Percentiles rank a stretch among this genome's conserved stretches.
Evolutionary conservation across 2,113 vertebrate species (phyloP).

Genomic region (Mustela lutreola): DNA sequence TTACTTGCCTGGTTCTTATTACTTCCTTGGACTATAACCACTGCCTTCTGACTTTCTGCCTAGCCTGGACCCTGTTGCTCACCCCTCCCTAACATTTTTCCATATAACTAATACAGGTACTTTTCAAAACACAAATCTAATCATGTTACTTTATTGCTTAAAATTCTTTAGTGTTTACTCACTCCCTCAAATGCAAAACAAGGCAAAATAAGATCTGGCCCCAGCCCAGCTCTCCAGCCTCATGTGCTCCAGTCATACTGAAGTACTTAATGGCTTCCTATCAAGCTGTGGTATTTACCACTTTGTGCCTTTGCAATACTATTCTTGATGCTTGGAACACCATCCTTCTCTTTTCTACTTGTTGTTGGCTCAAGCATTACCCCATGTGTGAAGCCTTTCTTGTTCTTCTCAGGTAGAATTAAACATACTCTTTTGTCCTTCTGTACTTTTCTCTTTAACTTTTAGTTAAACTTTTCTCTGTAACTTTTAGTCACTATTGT

Average conservation of each 20-base stretch:
- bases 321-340: not conserved
- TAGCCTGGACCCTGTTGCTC: no score
- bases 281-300: not conserved
- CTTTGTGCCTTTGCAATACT: not conserved
- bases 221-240: not conserved
- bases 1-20: not conserved
- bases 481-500: not conserved
- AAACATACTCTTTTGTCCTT: not conserved
- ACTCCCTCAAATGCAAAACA: not conserved
- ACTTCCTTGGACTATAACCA: not conserved
- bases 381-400: not conserved
- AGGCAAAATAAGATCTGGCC: constrained; percentile 22
- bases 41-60: not conserved
- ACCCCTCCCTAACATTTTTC: not conserved
- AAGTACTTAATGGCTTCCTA: not conserved
- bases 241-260: not conserved
- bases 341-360: not conserved
- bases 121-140: constrained; percentile 56
- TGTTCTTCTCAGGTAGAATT: constrained; percentile 4
- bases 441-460: not conserved
- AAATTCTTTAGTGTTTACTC: constrained; percentile 54
- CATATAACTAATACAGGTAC: not conserved
- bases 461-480: not conserved
- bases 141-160: constrained; percentile 17
- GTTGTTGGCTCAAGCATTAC: not conserved